Evolutionary conservation across 2,888 invertebrate species (phyloP).

Genomic region (Adineta ricciae): DNA sequence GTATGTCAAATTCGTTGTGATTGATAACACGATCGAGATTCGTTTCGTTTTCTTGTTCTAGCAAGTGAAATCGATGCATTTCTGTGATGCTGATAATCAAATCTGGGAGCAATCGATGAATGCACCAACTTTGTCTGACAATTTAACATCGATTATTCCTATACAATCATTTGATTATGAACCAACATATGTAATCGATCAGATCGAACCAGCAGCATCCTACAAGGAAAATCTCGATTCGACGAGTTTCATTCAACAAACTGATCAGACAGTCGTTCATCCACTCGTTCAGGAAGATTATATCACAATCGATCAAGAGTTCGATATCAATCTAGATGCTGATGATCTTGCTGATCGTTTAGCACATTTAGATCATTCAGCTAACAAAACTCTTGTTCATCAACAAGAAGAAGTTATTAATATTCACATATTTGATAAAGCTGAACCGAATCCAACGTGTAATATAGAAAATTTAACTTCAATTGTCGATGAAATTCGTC

Average conservation of each 20-base stretch:
- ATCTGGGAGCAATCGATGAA: background rate
- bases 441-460: background rate
- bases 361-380: background rate
- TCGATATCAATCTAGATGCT: background rate
- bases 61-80: background rate
- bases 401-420: background rate
- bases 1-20: background rate
- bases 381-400: background rate
- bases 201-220: background rate
- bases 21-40: too few relatives aligned
- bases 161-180: background rate
- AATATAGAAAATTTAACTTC: background rate
- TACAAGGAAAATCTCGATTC: background rate
- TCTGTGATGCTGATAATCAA: background rate
- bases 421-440: background rate
- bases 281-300: background rate
- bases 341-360: constrained; percentile 1
- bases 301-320: background rate
- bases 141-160: background rate
- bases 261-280: background rate
- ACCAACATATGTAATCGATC: background rate
- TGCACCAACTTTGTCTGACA: background rate
- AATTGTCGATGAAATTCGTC: background rate
- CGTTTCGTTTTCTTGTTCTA: background rate
- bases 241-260: background rate